phyloP scores from a whole-genome alignment of 2,888 invertebrate genomes.

The Anagyrus pseudococci region DNA sequence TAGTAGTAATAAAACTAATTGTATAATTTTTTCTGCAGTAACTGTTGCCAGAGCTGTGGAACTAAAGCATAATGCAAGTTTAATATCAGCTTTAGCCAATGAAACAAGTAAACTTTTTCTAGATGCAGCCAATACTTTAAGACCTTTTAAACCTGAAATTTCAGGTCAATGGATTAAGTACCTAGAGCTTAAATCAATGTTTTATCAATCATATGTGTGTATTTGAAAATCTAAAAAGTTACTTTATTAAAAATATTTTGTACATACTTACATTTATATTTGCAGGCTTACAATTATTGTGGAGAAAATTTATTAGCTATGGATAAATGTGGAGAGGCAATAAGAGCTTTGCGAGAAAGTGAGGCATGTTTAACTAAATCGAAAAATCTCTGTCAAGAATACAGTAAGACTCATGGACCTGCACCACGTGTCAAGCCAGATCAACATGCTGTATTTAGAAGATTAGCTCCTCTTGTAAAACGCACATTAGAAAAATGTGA shows the following conservation, averaged over 20 bases:
- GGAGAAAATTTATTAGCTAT: conserved; percentile 67
- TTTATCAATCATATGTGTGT: conserved; percentile 69
- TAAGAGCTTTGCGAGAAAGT: conserved; percentile 68
- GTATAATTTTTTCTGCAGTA: conserved; percentile 50
- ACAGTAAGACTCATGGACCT: conserved; percentile 66
- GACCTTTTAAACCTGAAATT: conserved; percentile 62
- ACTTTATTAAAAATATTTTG: background rate
- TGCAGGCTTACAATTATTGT: conserved; percentile 68
- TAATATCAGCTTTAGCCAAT: conserved; percentile 69
- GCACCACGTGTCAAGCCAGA: conserved; percentile 68
- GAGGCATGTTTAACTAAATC: conserved; percentile 63
- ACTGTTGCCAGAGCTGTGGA: conserved; percentile 72
- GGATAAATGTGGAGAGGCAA: conserved; percentile 72
- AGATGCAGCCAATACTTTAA: conserved; percentile 65
- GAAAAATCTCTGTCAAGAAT: conserved; percentile 65
- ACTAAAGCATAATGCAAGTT: conserved; percentile 67
- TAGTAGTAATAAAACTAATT: background rate
- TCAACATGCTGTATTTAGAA: conserved; percentile 68
- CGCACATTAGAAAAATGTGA: conserved; percentile 70
- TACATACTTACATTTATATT: conserved; percentile 7
- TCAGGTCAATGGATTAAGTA: conserved; percentile 69
- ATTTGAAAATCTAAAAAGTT: conserved; percentile 1
- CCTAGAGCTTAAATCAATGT: conserved; percentile 66
- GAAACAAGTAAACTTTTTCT: conserved; percentile 69
- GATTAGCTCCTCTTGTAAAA: conserved; percentile 65